Percentiles rank a stretch among this genome's conserved stretches.
Conservation (phyloP, 2,888 invertebrate species). For the Aethes cnicana region DNA sequence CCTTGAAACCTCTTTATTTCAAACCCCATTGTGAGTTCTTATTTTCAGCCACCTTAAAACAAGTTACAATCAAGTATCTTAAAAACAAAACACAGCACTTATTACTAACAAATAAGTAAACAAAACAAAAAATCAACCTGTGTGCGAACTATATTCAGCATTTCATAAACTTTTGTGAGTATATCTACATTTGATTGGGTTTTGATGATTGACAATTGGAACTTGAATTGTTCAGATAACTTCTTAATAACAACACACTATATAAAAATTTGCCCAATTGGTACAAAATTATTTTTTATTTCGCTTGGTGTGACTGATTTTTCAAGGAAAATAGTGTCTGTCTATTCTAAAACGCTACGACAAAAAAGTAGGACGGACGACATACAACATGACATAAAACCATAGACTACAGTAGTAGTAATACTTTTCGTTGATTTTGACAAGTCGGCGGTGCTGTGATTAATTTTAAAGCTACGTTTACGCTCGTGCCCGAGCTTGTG, state of each 20-base stretch:
- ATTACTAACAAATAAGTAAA: constrained; percentile 48
- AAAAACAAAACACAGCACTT: too few relatives aligned
- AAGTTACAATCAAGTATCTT: too few relatives aligned
- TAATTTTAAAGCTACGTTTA: too few relatives aligned
- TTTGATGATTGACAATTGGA: constrained; percentile 18
- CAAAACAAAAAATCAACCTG: constrained; percentile 49
- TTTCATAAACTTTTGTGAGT: constrained; percentile 24
- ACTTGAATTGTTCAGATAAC: too few relatives aligned
- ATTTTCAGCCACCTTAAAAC: constrained; percentile 45
- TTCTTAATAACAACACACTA: too few relatives aligned
- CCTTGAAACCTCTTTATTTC: constrained; percentile 96
- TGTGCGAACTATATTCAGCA: constrained; percentile 26
- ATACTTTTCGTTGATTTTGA: too few relatives aligned
- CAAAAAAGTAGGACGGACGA: constrained; percentile 2
- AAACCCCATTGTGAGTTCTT: constrained; percentile 93
- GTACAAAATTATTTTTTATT: neutral
- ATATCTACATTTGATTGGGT: constrained; percentile 25
- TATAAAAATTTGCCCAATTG: neutral
- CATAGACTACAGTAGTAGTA: constrained; percentile 3
- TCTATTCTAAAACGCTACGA: neutral
- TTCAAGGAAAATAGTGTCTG: constrained; percentile 11
- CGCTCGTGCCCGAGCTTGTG: too few relatives aligned
- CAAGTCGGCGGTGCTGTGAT: too few relatives aligned
- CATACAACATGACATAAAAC: constrained; percentile 7
- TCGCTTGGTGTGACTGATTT: neutral